Evolutionary conservation across 1,140 invertebrate species (phyloP), one percentile per base, ranked within the genome.

Genomic region (Sinella curviseta): DNA sequence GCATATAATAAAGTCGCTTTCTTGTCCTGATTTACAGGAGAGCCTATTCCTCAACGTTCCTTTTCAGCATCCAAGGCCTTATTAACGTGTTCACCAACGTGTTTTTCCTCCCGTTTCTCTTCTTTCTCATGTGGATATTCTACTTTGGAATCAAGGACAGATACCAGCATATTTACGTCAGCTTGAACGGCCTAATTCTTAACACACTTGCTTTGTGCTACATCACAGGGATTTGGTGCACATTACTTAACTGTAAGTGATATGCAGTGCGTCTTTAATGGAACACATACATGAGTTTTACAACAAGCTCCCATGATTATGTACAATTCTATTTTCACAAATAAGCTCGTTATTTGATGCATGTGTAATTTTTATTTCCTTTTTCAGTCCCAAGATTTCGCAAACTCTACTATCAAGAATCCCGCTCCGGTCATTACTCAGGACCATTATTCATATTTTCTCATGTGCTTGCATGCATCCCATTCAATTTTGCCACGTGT

Each of bases 341-440:
- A 28, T 33, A 24, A 20, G 67, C 67, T 31, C 24, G 24, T 31
- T n/a, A 24, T 48, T 48, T 48, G 8, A 48, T 48, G 39, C 20
- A 60, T n/a, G n/a, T n/a, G n/a, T n/a, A n/a, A n/a, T n/a, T n/a
- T n/a, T n/a, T n/a, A n/a, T n/a, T n/a, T n/a, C 57, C 8, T 57
- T 57, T 76, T 75, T 1, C 84, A 96, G 94, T 93, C 90, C 92
- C 93, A 39, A 90, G 90, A 65, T 94, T 94, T 87, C 89, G 95
- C n/a, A 94, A 94, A 35, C 89, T 94, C 31, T 97, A 96, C 86
- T 96, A 95, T 80, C 94, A 96, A 86, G 95, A 97, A 85, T 92
- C 93, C 16, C 90, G 95, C 76, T 94, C 96, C 85, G 94, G 94
- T 0, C 87, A 95, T 0, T 97, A 97, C 85, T 91, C 92, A 20